Evolutionary conservation across 2,888 invertebrate genomes (phyloP), one percentile per base, ranked within the genome.

Genomic region (Latheticus oryzae): DNA sequence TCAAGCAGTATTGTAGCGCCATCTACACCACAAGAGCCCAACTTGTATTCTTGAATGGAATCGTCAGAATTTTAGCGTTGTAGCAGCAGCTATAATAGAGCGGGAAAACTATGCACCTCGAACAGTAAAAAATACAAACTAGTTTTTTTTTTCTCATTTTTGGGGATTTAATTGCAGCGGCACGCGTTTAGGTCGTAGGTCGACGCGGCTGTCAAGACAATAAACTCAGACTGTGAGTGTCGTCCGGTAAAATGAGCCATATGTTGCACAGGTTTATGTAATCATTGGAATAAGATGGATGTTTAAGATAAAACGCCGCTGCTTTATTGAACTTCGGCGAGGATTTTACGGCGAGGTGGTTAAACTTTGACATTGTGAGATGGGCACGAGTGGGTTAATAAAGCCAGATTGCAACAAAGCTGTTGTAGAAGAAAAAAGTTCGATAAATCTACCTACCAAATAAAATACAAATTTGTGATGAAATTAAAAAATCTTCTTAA

Each of bases 11-110:
- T 56, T 26, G 50, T 63, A 55, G 40, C 70, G 77, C 75, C 77
- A 76, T 74, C 77, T 77, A 38, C 70, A 42, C 55, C 45, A 42
- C 58, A 67, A 72, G 64, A 64, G 75, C 73, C 62, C 57, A 73
- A 77, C 70, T 64, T 21, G 1, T 19, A 17, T 15, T 40, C 43
- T 35, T 66, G 62, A 70, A 69, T 65, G 66, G 59, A 67, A 72
- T 70, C 67, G 65, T 64, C 69, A 65, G 64, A 57, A 70, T 70
- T 71, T 68, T 71, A 69, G 64, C 61, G 62, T 59, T 64, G 42
- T n/a, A 2, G 62, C 58, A 60, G 26, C 51, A 19, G 11, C 1
- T 28, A 28, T 23, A 32, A 55, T 24, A 37, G 17, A 16, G 42
- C 43, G 35, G 28, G 37, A 33, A 32, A 50, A 47, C 40, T 16